Percentiles rank a stretch among this genome's conserved stretches.
Evolutionary conservation across 2,113 vertebrate species (phyloP).

Genomic region (Chionomys nivalis): DNA sequence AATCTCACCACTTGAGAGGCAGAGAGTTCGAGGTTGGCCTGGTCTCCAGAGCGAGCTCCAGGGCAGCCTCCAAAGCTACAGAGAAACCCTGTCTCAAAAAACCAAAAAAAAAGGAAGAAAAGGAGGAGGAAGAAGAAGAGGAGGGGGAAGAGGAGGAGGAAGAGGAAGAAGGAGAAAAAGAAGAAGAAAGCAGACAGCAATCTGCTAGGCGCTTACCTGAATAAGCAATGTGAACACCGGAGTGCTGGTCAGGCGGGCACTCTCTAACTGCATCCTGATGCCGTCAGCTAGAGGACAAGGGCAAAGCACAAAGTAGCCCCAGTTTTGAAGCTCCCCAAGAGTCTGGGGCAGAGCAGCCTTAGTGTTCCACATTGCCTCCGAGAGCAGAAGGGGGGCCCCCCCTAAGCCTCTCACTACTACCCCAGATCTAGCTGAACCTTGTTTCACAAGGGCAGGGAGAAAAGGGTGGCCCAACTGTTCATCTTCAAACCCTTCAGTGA

Average conservation of each 20-base stretch:
- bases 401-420: neutral
- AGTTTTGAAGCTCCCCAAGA: neutral
- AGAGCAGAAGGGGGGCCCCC: neutral
- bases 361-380: too few species aligned
- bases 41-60: too few species aligned
- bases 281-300: constrained; percentile 81
- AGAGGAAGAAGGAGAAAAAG: too few species aligned
- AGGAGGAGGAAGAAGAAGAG: too few species aligned
- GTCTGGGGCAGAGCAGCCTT: neutral
- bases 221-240: constrained; percentile 89
- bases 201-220: constrained; percentile 75
- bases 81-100: too few species aligned
- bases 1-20: too few species aligned
- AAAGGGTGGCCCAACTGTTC: neutral
- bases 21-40: too few species aligned
- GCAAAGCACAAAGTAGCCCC: rapidly evolving
- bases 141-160: too few species aligned
- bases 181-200: too few species aligned
- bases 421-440: rapidly evolving
- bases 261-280: constrained; percentile 80
- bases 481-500: neutral
- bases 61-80: too few species aligned
- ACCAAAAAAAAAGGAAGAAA: too few species aligned
- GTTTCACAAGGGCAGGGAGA: neutral
- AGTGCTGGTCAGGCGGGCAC: constrained; percentile 82